These are phyloP conservation scores for Euwallacea fornicatus DNA, from an alignment of 1,140 invertebrate genomes.

Conservation along the genomic window DNA sequence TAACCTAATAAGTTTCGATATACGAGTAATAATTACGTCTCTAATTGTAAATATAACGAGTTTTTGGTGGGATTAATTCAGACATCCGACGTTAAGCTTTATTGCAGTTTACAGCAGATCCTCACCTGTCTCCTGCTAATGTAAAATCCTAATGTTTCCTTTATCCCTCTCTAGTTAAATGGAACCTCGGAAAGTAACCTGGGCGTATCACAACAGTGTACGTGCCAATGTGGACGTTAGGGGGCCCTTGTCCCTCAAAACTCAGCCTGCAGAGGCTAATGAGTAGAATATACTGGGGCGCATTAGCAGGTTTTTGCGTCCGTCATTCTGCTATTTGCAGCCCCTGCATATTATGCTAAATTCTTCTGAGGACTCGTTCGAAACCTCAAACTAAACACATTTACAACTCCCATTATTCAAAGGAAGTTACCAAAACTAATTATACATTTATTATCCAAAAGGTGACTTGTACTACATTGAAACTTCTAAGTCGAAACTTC, in stretches of 20 bases:
- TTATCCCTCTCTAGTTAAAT: not conserved
- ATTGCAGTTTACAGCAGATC: not conserved
- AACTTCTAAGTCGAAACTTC: no score
- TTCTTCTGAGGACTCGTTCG: no score
- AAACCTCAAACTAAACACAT: no score
- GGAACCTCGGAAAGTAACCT: not conserved
- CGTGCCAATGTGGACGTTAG: slow-evolving; percentile 8
- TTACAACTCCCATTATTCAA: no score
- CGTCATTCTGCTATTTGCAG: no score
- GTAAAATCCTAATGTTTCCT: slow-evolving; percentile 16
- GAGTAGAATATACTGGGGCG: slow-evolving; percentile 13
- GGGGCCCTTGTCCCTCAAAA: not conserved
- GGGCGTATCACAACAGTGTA: slow-evolving; percentile 5
- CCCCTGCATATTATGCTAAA: no score
- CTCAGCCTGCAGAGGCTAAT: slow-evolving; percentile 5
- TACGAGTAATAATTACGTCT: slow-evolving; percentile 1
- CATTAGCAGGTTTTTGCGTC: slow-evolving; percentile 8
- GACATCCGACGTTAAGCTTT: not conserved
- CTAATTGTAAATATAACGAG: not conserved
- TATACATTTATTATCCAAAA: no score
- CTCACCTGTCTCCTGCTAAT: slow-evolving; percentile 9
- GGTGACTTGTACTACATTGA: no score
- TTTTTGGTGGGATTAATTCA: not conserved
- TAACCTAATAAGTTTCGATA: slow-evolving; percentile 16
- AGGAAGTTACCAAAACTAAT: no score